These are phyloP conservation scores for Onychomys leucogaster DNA, from an alignment of 2,797 vertebrate species.

Conservation along the genomic window DNA sequence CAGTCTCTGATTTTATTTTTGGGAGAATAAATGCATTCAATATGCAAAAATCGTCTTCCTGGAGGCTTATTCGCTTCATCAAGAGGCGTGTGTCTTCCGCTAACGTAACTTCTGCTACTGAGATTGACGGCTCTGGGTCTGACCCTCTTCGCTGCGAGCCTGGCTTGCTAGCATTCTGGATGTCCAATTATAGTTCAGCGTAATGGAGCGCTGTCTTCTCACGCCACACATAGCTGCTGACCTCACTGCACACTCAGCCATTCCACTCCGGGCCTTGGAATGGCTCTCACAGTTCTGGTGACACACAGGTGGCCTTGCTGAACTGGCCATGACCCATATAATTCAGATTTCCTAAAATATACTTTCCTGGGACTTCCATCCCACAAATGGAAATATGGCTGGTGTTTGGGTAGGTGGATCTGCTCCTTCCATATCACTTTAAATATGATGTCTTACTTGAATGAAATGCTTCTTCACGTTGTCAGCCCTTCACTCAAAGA, in stretches of 20 bases:
- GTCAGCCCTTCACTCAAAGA: background rate
- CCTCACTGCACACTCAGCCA: slow-evolving; percentile 88
- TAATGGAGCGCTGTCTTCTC: slow-evolving; percentile 83
- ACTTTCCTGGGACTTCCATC: background rate
- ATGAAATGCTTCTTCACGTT: background rate
- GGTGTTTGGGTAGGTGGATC: background rate
- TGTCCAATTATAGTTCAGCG: slow-evolving; percentile 88
- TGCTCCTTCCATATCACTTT: background rate
- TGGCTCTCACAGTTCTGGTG: background rate
- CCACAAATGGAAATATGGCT: background rate
- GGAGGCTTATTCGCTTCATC: background rate
- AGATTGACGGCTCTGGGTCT: background rate
- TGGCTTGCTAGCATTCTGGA: slow-evolving; percentile 64
- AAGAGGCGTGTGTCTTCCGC: background rate
- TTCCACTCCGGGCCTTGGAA: slow-evolving; percentile 84
- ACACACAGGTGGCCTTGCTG: background rate
- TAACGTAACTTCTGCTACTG: background rate
- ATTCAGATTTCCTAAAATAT: background rate
- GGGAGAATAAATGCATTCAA: background rate
- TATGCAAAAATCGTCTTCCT: background rate
- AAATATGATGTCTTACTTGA: background rate
- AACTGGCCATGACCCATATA: background rate
- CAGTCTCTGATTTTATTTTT: background rate
- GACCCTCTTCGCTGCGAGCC: background rate
- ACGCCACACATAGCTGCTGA: slow-evolving; percentile 86